Conservation (phyloP, 2,797 vertebrate species). For the Ptychadena robeensis region DNA sequence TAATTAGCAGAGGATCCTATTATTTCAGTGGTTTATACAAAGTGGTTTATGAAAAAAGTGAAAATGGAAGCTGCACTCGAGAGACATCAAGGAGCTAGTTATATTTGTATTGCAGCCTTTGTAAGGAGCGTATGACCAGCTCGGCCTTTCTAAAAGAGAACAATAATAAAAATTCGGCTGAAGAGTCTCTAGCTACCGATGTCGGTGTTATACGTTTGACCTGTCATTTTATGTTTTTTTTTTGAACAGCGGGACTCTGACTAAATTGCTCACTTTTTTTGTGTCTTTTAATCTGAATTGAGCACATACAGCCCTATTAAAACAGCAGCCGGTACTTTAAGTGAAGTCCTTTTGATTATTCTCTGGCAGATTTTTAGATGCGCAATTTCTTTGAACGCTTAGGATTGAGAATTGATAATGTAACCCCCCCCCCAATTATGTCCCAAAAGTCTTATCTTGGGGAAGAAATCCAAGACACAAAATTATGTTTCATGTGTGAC, state of each 20-base stretch:
- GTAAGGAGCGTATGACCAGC: neutral
- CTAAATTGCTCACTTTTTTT: conserved; percentile 31
- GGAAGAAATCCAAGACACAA: neutral
- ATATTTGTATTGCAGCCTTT: conserved; percentile 9
- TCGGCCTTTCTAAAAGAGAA: neutral
- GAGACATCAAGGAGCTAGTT: conserved; percentile 6
- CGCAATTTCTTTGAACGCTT: neutral
- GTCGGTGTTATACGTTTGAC: conserved; percentile 8
- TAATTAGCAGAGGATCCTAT: neutral
- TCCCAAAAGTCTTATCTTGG: neutral
- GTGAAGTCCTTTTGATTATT: conserved; percentile 9
- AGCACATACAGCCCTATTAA: neutral
- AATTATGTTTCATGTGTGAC: neutral
- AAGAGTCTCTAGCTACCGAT: conserved; percentile 24
- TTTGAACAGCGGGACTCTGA: neutral
- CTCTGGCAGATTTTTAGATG: neutral
- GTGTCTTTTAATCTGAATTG: conserved; percentile 9
- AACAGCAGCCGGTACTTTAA: neutral
- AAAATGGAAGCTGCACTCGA: neutral
- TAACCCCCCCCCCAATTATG: neutral
- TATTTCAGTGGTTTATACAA: neutral
- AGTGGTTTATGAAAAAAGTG: neutral
- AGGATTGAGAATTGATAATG: neutral
- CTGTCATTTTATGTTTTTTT: neutral
- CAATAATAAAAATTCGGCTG: conserved; percentile 10